Evolutionary conservation across 92 coral and sea anemone genomes (phyloP), one percentile per base, ranked within the genome.

Genomic region (Umimayanthus chanpuru): DNA sequence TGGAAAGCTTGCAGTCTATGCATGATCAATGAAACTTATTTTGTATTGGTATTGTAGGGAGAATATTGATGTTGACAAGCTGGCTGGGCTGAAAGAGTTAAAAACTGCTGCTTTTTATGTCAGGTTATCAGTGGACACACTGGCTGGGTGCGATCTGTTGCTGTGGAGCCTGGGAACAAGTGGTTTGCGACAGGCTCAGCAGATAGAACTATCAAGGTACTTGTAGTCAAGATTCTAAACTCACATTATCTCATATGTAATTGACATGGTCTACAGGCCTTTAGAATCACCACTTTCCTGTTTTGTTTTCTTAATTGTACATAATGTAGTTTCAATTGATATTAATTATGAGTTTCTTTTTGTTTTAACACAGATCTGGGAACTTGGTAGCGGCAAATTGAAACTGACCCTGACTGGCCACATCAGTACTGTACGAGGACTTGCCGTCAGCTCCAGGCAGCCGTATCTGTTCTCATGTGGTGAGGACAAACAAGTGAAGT

Each of bases 111-210:
- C 9, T 41, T 73, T 10, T 82, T 14, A 72, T 55, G 16, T 8
- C 76, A 97, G 99, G 99, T 97, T 21, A 95, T 97, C 81, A 97
- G 99, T 93, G 99, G 99, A 50, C 99, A 97, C 81, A 97, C 99
- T 29, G 99, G 99, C 41, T 97, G 99, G 99, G 99, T 97, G 39
- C 93, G 99, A 47, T 97, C 99, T 50, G 99, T 97, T 72, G 88
- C 98, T 67, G 98, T 97, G 49, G 99, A 97, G 90, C 99, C 99
- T 86, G 99, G 96, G 8, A 97, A 97, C 92, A 95, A 95, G 87
- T 97, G 99, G 99, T 97, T 97, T 94, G 99, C 97, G 1, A 91
- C 98, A 90, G 99, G 99, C 26, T 97, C 99, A 26, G 99, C 98
- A 20, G 99, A 97, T 81, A 93, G 99, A 81, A 97, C 99, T 36